These are phyloP conservation scores for Heliconius eleuchia DNA, from an alignment of 1,140 invertebrate species.

Conservation along the genomic window DNA sequence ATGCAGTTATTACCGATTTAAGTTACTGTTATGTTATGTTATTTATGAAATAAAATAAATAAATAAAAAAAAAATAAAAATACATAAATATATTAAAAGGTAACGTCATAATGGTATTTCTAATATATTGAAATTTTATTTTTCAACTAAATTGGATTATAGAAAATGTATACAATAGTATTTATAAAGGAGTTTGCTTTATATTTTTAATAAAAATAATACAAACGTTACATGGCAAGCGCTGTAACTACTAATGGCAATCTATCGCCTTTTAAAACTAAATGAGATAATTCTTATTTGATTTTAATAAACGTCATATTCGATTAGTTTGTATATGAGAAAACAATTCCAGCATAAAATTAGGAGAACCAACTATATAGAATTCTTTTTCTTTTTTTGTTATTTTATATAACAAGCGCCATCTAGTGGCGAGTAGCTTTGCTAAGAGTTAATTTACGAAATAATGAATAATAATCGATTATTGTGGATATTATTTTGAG, in stretches of 20 bases:
- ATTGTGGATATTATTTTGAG: too few species aligned
- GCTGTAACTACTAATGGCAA: conserved; percentile 41
- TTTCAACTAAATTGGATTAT: not conserved
- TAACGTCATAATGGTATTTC: conserved; percentile 63
- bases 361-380: not conserved
- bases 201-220: conserved; percentile 11
- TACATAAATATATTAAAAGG: conserved; percentile 24
- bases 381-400: too few species aligned
- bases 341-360: conserved; percentile 4
- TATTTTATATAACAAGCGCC: not conserved
- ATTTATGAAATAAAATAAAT: too few species aligned
- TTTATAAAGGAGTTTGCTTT: not conserved
- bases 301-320: conserved; percentile 36
- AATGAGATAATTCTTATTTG: conserved; percentile 42
- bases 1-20: too few species aligned
- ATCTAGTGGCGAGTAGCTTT: conserved; percentile 24
- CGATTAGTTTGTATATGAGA: conserved; percentile 29
- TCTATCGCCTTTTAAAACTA: conserved; percentile 38
- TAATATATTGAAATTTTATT: conserved; percentile 34
- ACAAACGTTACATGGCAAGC: conserved; percentile 38
- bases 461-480: too few species aligned
- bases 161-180: not conserved
- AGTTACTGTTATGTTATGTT: too few species aligned
- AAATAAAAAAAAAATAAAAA: too few species aligned
- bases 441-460: not conserved